These are phyloP conservation scores for Saturnia pavonia DNA, from an alignment of 2,888 invertebrate species.

Conservation along the genomic window DNA sequence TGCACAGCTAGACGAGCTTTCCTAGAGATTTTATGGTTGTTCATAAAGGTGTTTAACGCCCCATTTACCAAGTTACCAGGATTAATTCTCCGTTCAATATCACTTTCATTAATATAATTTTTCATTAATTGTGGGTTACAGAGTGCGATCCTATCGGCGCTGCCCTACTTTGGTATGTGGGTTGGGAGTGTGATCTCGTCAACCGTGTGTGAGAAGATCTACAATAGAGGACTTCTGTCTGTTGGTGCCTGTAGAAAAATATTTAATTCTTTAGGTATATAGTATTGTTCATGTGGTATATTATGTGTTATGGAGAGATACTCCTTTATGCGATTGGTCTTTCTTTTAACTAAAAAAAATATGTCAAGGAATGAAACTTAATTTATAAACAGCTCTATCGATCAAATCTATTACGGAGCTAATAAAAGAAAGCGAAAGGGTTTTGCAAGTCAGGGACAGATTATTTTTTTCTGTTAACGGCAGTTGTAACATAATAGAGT, in stretches of 20 bases:
- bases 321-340: no score
- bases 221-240: constrained; percentile 53
- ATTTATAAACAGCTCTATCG: neutral
- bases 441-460: neutral
- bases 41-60: no score
- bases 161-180: constrained; percentile 89
- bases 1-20: no score
- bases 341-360: no score
- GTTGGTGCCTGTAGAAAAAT: constrained; percentile 64
- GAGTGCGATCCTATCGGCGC: constrained; percentile 86
- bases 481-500: no score
- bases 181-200: constrained; percentile 84
- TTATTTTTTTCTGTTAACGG: no score
- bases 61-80: no score
- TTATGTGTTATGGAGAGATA: neutral
- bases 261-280: constrained; percentile 77
- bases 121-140: constrained; percentile 37
- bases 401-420: neutral
- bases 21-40: no score
- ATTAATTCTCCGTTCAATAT: no score
- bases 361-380: no score
- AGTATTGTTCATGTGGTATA: constrained; percentile 20
- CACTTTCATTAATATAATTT: neutral
- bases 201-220: constrained; percentile 78
- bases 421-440: neutral